phyloP scores from a whole-genome alignment of 2,888 invertebrate species.

The Nebria brevicollis region DNA sequence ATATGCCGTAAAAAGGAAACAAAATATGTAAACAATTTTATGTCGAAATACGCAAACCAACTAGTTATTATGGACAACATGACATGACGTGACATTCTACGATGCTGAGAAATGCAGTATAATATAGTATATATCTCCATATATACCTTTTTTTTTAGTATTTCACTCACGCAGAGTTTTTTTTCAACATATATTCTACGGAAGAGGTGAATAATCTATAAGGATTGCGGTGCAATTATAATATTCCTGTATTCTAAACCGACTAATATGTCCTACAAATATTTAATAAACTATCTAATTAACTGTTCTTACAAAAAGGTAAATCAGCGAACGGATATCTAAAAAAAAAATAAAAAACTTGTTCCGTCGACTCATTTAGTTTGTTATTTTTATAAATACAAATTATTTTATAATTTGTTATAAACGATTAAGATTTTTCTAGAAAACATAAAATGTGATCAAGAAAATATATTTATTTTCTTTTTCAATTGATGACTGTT shows the following conservation, averaged over 20 bases:
- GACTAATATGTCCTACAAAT: conserved; percentile 9
- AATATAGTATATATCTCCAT: too few relatives aligned
- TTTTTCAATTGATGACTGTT: too few relatives aligned
- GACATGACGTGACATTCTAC: neutral
- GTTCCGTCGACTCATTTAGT: too few relatives aligned
- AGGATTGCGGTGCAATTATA: conserved; percentile 29
- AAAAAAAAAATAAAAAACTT: too few relatives aligned
- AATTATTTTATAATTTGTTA: too few relatives aligned
- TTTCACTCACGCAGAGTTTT: conserved; percentile 40
- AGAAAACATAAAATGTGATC: too few relatives aligned
- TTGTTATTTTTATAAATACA: too few relatives aligned
- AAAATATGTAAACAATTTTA: neutral
- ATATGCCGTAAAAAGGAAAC: neutral
- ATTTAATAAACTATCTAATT: neutral
- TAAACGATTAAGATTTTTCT: too few relatives aligned
- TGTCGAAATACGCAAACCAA: neutral
- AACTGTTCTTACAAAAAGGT: neutral
- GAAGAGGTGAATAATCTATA: conserved; percentile 40
- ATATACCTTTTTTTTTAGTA: conserved; percentile 10
- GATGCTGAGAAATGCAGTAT: conserved; percentile 4
- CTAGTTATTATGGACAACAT: neutral
- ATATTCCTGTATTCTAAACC: conserved; percentile 35
- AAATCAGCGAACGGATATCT: neutral
- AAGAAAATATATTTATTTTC: too few relatives aligned
- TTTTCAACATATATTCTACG: conserved; percentile 5